Evolutionary conservation across 2,888 invertebrate genomes (phyloP).

Genomic region (Acanthococcus lagerstroemiae): DNA sequence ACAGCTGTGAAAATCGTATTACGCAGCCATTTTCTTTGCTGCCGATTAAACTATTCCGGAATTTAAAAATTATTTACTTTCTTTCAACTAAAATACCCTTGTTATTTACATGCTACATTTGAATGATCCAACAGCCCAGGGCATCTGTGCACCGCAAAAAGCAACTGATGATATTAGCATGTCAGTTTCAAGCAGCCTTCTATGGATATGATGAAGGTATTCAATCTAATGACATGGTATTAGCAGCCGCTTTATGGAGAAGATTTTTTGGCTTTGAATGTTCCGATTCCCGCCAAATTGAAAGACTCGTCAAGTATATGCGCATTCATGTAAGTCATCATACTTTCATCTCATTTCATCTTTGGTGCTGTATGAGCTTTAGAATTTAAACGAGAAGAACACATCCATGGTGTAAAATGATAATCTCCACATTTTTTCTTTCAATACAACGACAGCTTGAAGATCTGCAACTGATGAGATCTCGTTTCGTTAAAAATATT

Average conservation of each 20-base stretch:
- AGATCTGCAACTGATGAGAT: too few relatives aligned
- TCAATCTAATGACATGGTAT: constrained; percentile 57
- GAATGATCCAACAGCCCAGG: background rate
- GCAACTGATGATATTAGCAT: constrained; percentile 56
- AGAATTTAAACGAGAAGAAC: too few relatives aligned
- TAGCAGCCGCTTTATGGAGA: constrained; percentile 79
- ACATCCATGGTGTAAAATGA: background rate
- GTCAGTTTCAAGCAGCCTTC: constrained; percentile 74
- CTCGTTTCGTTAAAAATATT: too few relatives aligned
- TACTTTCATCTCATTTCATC: background rate
- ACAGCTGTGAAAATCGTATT: too few relatives aligned
- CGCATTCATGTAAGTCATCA: constrained; percentile 56
- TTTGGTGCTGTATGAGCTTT: background rate
- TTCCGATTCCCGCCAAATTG: constrained; percentile 56
- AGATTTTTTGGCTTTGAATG: constrained; percentile 60
- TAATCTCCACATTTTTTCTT: too few relatives aligned
- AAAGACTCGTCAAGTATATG: constrained; percentile 62
- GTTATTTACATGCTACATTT: too few relatives aligned
- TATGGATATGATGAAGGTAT: constrained; percentile 82
- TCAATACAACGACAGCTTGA: too few relatives aligned
- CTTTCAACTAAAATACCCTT: too few relatives aligned
- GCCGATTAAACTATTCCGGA: too few relatives aligned
- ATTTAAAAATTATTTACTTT: too few relatives aligned
- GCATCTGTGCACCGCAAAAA: constrained; percentile 40
- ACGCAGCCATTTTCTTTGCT: too few relatives aligned